Evolutionary conservation across 2,888 invertebrate species (phyloP), one percentile per base, ranked within the genome.

Genomic region (Aelia acuminata): DNA sequence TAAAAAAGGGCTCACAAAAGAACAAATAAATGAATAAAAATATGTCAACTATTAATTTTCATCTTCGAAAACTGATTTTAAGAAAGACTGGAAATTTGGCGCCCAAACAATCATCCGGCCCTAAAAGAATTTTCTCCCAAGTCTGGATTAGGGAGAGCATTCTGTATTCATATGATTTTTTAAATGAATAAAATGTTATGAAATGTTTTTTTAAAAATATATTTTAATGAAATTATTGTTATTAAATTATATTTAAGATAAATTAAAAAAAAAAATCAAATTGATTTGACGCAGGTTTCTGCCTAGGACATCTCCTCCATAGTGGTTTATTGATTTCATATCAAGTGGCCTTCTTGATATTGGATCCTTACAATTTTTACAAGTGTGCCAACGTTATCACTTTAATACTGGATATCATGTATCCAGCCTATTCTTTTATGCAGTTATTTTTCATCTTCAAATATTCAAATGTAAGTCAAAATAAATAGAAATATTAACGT

Each of bases 361-460:
- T 93, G 15, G 94, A 94, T 89, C 93, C 93, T 0, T 92, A 93
- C 22, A 93, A 94, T 2, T 94, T 94, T 90, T 93, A 94, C 87
- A 92, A 94, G 88, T 96, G 96, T 92, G 94, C 95, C 85, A 94
- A 94, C 89, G 91, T 94, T 48, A 91, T 94, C 0, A 94, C 94
- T 90, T 93, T 96, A 3, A 92, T 94, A 7, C 92, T 95, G 50
- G 96, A 96, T 90, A 92, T 96, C n/a, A 91, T 96, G 87, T 95
- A 95, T 91, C 95, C 96, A 0, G 91, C 94, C 35, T 96, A 96
- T 92, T 96, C 96, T 63, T 95, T 97, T 92, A 92, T 95, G 84
- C 95, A 96, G 91, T 93, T 97, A 2, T 96, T 95, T 92, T 96
- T 97, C 91, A 95, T 96, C 90, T 96, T 96, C 92, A 96, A 96